These are phyloP conservation scores for Aphodius granarius DNA, from an alignment of 2,888 invertebrate species.

Conservation along the genomic window DNA sequence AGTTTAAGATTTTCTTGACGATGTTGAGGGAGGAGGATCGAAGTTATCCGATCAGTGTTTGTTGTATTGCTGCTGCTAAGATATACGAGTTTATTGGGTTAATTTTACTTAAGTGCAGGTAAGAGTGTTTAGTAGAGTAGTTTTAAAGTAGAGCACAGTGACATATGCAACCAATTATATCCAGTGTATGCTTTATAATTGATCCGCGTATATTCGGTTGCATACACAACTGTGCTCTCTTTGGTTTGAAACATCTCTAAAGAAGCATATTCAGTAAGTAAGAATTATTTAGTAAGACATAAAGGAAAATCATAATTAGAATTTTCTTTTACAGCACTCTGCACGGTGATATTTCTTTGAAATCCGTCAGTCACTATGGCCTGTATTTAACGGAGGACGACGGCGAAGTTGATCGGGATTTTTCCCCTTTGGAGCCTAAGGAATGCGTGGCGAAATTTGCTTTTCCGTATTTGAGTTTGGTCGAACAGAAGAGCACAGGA, in stretches of 20 bases:
- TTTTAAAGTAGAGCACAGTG: no score
- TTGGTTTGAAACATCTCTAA: no score
- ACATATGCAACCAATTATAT: no score
- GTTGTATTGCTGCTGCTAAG: constrained; percentile 81
- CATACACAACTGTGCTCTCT: no score
- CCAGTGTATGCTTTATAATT: no score
- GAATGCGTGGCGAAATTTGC: constrained; percentile 94
- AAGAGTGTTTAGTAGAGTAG: constrained; percentile 33
- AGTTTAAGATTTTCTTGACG: constrained; percentile 87
- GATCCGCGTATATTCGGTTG: no score
- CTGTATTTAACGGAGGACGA: constrained; percentile 95
- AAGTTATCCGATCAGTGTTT: constrained; percentile 80
- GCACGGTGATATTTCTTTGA: constrained; percentile 64
- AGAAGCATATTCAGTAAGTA: no score
- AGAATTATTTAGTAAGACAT: no score
- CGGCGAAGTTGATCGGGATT: constrained; percentile 92
- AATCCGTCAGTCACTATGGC: constrained; percentile 74
- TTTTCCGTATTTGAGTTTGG: constrained; percentile 84
- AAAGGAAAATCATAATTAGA: no score
- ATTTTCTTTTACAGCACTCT: constrained; percentile 57
- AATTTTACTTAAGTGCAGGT: constrained; percentile 84
- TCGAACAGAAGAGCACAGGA: constrained; percentile 65
- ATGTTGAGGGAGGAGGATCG: constrained; percentile 82
- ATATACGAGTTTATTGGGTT: constrained; percentile 91
- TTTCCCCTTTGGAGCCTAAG: constrained; percentile 84